These are phyloP conservation scores for Acleris cristana DNA, from an alignment of 2,888 invertebrate species.

Conservation along the genomic window DNA sequence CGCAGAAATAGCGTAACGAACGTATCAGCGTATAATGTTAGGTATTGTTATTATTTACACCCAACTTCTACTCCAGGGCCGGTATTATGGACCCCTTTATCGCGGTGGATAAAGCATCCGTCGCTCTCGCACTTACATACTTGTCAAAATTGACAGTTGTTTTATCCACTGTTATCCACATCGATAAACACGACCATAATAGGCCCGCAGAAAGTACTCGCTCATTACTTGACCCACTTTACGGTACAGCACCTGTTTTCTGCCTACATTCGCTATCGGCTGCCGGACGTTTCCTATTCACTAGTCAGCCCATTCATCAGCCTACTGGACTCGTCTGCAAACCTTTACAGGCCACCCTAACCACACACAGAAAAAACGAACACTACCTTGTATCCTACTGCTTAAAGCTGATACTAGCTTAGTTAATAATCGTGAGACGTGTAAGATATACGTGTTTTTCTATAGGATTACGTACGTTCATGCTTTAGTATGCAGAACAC, in stretches of 20 bases:
- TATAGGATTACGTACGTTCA: slow-evolving; percentile 12
- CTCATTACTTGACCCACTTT: background rate
- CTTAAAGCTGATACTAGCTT: slow-evolving; percentile 6
- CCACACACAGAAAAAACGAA: background rate
- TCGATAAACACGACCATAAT: no score
- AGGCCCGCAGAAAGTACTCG: no score
- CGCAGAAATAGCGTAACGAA: no score
- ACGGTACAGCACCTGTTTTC: slow-evolving; percentile 3
- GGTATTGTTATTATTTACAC: no score
- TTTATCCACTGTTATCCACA: no score
- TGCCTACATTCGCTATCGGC: slow-evolving; percentile 20
- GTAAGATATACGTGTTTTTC: background rate
- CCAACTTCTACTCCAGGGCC: no score
- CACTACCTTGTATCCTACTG: background rate
- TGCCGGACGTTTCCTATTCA: slow-evolving; percentile 30
- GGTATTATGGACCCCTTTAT: no score
- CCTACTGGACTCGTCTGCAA: slow-evolving; percentile 4
- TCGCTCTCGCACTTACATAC: no score
- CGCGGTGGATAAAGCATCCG: no score
- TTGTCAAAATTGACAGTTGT: no score
- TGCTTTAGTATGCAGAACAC: slow-evolving; percentile 30
- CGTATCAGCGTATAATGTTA: no score
- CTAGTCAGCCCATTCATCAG: slow-evolving; percentile 25
- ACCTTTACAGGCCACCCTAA: slow-evolving; percentile 6
- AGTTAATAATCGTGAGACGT: background rate